phyloP scores from a whole-genome alignment of 2,888 invertebrate species.

The Heterodera filipjevi region DNA sequence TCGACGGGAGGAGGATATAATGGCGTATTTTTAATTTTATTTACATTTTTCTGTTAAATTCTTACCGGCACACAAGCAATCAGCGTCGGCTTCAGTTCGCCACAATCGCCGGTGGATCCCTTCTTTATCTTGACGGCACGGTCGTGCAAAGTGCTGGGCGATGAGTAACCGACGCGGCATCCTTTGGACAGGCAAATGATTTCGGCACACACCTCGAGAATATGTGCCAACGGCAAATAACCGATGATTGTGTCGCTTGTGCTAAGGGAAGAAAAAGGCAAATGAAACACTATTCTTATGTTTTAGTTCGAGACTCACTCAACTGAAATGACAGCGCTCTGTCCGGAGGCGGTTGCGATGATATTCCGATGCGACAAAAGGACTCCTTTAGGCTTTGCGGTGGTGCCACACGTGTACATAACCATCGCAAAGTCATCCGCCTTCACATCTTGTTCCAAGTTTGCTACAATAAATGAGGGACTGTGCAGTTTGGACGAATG shows the following conservation, averaged over 20 bases:
- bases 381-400: constrained; percentile 69
- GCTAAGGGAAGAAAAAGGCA: too few relatives aligned
- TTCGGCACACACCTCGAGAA: constrained; percentile 89
- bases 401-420: constrained; percentile 98
- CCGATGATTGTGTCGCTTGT: constrained; percentile 82
- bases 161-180: constrained; percentile 92
- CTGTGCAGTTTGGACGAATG: background rate
- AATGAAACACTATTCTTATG: background rate
- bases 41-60: background rate
- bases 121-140: constrained; percentile 87
- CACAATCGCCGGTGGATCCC: constrained; percentile 91
- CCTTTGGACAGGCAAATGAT: constrained; percentile 55
- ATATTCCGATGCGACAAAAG: constrained; percentile 68
- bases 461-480: background rate
- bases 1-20: too few relatives aligned
- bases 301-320: constrained; percentile 52
- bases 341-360: constrained; percentile 68
- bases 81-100: constrained; percentile 85
- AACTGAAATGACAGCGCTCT: constrained; percentile 65
- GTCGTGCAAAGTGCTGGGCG: constrained; percentile 79
- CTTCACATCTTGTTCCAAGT: constrained; percentile 36
- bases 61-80: constrained; percentile 90
- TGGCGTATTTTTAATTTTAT: too few relatives aligned
- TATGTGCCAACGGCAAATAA: constrained; percentile 94
- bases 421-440: constrained; percentile 83